Base-by-base conservation (phyloP, 2,797 vertebrate species). In the Gorsachius magnificus region DNA sequence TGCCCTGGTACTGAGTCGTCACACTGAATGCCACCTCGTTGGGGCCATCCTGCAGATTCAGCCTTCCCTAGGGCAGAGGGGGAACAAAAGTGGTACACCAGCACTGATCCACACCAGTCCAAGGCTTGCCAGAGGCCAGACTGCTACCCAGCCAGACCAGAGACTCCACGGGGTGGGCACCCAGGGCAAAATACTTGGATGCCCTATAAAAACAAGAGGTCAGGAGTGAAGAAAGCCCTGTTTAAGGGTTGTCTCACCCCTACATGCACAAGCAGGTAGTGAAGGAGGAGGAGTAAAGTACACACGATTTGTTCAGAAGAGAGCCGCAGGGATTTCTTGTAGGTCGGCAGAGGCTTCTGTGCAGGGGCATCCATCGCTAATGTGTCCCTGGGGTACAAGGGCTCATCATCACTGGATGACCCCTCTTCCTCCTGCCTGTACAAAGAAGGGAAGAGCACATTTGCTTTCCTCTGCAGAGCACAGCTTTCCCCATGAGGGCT, bases 1-100 rank as follows among this genome's bases (percentile, higher is more conserved):
- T 99, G 77, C 99, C 99, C 97, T 99, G 99, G 97, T 99, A 99
- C 89, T 99, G 99, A 35, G 99, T 99, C 3, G 99, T 99, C 94
- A 99, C 99, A 0, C 99, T 99, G 98, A 99, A 99, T 36, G 98
- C 97, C 89, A 99, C 99, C 24, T 98, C 98, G 3, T 99, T 99
- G 91, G 98, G 98, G 36, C 99, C 99, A 22, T 99, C 98, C 11
- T 98, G 98, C 90, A 99, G 98, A 81, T 99, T 99, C 71, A 99
- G 95, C n/a, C 72, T 96, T 91, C 97, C 98, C 99, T 99, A 94
- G 24, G 79, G 31, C 24, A 96, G 24, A 71, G 43, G 6, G 24
- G 35, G 10, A 93, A 48, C 33, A 71, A 6, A 16, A 46, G 15
- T 5, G 4, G 19, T 26, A 64, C 24, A 46, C 9, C n/a, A 87